A percentile compares a stretch with the other conserved stretches of the same genome.
Conservation (phyloP, 2,113 vertebrate genomes). For the Meriones unguiculatus region DNA sequence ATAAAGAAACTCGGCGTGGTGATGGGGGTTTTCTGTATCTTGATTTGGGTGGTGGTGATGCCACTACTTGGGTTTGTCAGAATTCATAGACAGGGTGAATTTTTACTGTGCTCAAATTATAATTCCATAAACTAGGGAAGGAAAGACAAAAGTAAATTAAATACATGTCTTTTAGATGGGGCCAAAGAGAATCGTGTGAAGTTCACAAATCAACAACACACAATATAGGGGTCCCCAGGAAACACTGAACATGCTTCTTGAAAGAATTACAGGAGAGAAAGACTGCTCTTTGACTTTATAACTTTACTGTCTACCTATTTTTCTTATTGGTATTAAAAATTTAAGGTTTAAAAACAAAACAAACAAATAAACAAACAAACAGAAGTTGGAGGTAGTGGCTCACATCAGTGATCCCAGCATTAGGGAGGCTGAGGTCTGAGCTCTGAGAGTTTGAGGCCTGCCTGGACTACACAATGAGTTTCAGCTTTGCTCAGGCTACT, state of each 20-base stretch:
- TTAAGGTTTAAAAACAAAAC: too few relatives aligned
- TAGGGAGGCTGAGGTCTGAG: background rate
- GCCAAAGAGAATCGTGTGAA: slow-evolving; percentile 2
- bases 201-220: background rate
- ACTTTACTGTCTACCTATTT: background rate
- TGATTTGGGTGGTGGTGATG: background rate
- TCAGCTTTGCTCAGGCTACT: background rate
- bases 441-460: background rate
- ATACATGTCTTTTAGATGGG: background rate
- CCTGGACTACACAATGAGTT: background rate
- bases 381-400: background rate
- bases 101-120: background rate
- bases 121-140: background rate
- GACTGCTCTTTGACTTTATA: background rate
- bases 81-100: background rate
- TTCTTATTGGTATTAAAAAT: background rate
- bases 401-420: background rate
- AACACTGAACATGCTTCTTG: background rate
- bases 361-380: too few relatives aligned
- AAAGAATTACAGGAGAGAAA: background rate
- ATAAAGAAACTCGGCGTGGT: background rate
- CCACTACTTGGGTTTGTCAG: background rate
- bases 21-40: background rate
- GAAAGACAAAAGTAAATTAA: background rate
- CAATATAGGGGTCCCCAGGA: rapidly evolving